These are phyloP conservation scores for Microctonus brassicae DNA, from an alignment of 2,888 invertebrate species.

Conservation along the genomic window DNA sequence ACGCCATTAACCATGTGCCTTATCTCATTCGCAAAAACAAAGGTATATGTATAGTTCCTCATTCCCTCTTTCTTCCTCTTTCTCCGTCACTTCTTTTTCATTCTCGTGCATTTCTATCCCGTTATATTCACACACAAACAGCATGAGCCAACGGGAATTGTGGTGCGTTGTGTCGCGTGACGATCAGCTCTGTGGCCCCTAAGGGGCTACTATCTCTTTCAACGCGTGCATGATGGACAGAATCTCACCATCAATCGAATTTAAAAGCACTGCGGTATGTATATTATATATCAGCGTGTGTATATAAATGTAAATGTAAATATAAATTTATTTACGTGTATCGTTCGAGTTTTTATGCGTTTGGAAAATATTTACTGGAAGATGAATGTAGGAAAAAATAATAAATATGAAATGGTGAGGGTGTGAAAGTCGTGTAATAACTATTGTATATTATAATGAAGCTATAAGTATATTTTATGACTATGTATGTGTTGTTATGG, in stretches of 20 bases:
- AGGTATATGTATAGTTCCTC: slow-evolving; percentile 48
- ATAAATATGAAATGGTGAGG: neutral
- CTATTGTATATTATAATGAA: neutral
- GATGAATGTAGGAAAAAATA: neutral
- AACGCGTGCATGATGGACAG: slow-evolving; percentile 52
- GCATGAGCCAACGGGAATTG: neutral
- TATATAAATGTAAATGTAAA: neutral
- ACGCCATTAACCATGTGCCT: slow-evolving; percentile 62
- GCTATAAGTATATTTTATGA: slow-evolving; percentile 1
- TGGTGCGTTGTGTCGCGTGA: slow-evolving; percentile 14
- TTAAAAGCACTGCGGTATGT: slow-evolving; percentile 6
- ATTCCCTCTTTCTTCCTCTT: slow-evolving; percentile 34
- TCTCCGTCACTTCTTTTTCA: neutral
- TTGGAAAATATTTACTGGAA: too few species aligned
- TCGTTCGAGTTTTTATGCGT: too few species aligned
- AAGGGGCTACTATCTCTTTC: slow-evolving; percentile 52
- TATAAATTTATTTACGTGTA: too few species aligned
- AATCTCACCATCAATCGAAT: slow-evolving; percentile 48
- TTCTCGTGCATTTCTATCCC: slow-evolving; percentile 4
- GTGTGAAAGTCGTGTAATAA: neutral
- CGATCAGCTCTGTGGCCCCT: neutral
- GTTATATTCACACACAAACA: neutral
- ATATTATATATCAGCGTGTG: neutral
- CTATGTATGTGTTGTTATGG: too few species aligned
- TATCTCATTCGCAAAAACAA: slow-evolving; percentile 61